A percentile compares a stretch with the other conserved stretches of the same genome.
Conservation (phyloP, 2,797 vertebrate genomes). For the Labroides dimidiatus region DNA sequence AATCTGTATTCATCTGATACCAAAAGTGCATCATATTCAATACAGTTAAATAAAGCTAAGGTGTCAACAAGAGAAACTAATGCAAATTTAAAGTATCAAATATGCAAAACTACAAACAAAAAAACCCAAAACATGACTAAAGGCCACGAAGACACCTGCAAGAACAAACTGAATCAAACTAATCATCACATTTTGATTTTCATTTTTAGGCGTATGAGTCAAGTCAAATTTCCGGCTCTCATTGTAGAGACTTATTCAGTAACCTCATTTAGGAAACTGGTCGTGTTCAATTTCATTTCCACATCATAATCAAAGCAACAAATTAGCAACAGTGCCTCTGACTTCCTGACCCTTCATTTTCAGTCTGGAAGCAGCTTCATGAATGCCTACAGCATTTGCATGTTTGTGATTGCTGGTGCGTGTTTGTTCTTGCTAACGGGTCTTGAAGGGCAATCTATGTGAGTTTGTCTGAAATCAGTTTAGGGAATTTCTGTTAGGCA, state of each 20-base stretch:
- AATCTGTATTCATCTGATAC: no score
- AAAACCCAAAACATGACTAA: no score
- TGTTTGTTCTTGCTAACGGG: constrained; percentile 4
- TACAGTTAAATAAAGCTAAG: no score
- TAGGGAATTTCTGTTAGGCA: constrained; percentile 22
- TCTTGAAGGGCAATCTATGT: not conserved
- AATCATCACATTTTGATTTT: no score
- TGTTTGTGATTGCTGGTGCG: not conserved
- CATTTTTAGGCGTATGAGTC: not conserved
- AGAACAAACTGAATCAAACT: no score
- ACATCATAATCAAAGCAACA: constrained; percentile 22
- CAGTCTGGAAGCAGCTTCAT: constrained; percentile 6
- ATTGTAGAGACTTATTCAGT: not conserved
- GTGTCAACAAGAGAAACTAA: no score
- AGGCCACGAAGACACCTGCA: no score
- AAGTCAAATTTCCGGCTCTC: not conserved
- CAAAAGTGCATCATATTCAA: no score
- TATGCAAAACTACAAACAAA: no score
- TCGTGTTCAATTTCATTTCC: constrained; percentile 22
- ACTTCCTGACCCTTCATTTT: constrained; percentile 43
- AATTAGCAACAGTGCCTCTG: constrained; percentile 23
- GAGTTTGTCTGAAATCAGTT: constrained; percentile 36
- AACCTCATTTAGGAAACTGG: constrained; percentile 19
- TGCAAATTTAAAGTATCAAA: no score
- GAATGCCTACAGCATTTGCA: constrained; percentile 20